Evolutionary conservation across 2,888 invertebrate species (phyloP).

Genomic region (Drosophila meridionalis): DNA sequence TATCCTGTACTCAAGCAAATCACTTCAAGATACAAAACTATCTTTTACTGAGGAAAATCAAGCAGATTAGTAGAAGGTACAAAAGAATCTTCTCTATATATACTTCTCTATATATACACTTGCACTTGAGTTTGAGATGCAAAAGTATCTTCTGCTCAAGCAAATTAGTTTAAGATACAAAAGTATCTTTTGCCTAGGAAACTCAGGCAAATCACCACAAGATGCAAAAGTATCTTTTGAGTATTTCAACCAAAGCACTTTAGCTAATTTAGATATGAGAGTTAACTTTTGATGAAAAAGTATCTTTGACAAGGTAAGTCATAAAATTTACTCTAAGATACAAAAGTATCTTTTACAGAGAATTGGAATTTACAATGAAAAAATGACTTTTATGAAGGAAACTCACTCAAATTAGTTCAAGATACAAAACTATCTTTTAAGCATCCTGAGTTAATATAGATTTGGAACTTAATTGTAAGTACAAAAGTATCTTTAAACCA

Average conservation of each 20-base stretch:
- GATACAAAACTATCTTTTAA: not conserved
- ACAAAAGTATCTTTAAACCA: slow-evolving; percentile 1
- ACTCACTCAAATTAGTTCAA: not conserved
- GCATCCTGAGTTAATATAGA: too few species aligned
- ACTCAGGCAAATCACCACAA: not conserved
- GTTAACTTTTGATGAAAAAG: too few species aligned
- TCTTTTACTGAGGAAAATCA: not conserved
- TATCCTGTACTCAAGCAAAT: too few species aligned
- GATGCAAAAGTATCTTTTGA: slow-evolving; percentile 7
- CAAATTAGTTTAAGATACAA: not conserved
- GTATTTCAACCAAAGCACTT: too few species aligned
- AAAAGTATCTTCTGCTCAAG: too few species aligned
- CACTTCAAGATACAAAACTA: not conserved
- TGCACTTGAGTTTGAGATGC: too few species aligned
- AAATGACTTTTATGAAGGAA: too few species aligned
- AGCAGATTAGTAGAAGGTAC: not conserved
- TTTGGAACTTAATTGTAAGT: not conserved
- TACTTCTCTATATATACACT: too few species aligned
- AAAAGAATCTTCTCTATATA: not conserved
- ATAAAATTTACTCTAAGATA: not conserved
- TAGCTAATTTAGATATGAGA: too few species aligned
- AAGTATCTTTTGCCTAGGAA: not conserved
- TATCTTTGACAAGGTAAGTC: too few species aligned
- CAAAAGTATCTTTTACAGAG: not conserved
- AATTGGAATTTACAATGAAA: too few species aligned